Base-by-base conservation (phyloP, 2,797 vertebrate genomes). In the Mus minutoides region DNA sequence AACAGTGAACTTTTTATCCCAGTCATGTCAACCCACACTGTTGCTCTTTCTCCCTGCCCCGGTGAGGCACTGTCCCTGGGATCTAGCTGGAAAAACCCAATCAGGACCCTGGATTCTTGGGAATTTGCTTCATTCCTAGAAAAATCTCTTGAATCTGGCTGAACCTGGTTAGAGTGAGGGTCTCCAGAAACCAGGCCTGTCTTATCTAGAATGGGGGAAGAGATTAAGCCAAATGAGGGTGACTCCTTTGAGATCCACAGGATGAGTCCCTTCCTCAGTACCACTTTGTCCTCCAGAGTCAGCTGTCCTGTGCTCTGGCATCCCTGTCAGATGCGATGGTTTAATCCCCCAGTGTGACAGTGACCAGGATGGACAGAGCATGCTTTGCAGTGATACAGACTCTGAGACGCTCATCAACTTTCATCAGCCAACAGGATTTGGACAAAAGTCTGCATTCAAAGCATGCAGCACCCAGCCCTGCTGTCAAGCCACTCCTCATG, bases 1-100 rank as follows among this genome's bases (percentile, higher is more conserved):
- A 92, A 94, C 91, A 91, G 93, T 75, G 87, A 84, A 26, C 26
- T 83, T 11, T 83, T 83, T 43, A 31, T 29, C 37, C 80, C 9
- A 64, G 82, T 29, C 10, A 26, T 16, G 19, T 84, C 40, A 24
- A 2, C 37, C 17, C 58, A 64, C 58, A 46, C 40, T 21, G 26
- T 43, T 17, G 16, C 24, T 21, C 26, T 43, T 46, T 40, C 43
- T 84, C 43, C 6, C 43, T 14, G 19, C 12, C 3, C 26, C 46
- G 58, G 26, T 46, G 82, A 62, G 58, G 26, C 60, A 21, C 3
- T 85, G 37, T 62, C n/a, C 90, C 84, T 17, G 2, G 82, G 90
- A 87, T 31, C 46, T 26, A n/a, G 84, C 91, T 79, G 58, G 56
- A 85, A 69, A 79, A 97, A 83, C 31, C 92, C 3, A 8, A 56